Conservation (phyloP, 1,140 invertebrate genomes). For the Aphis craccivora region DNA sequence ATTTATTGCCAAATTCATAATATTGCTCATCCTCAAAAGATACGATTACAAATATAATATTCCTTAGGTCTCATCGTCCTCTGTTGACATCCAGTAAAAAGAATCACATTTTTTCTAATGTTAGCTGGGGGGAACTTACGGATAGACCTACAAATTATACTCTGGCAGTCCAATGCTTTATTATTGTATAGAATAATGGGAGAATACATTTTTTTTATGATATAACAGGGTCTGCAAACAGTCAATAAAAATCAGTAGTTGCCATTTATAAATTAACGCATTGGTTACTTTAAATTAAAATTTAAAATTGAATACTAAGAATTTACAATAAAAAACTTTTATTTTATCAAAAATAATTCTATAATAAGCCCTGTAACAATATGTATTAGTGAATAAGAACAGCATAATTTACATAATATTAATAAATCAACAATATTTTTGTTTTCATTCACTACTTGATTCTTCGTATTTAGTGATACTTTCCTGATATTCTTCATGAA, state of each 20-base stretch:
- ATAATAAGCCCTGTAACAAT: constrained; percentile 14
- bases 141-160: no score
- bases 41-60: no score
- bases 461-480: constrained; percentile 40
- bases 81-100: no score
- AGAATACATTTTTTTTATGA: background rate
- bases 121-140: no score
- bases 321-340: background rate
- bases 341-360: background rate
- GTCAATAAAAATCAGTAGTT: background rate
- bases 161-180: no score
- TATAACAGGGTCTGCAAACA: background rate
- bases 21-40: no score
- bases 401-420: background rate
- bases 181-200: background rate
- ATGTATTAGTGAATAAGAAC: background rate
- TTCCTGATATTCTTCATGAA: constrained; percentile 48
- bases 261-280: background rate
- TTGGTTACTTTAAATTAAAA: background rate
- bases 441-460: constrained; percentile 2
- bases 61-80: no score
- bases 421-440: background rate
- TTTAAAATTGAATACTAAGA: background rate
- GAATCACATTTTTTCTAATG: no score
- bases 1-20: no score